Percentiles rank a stretch among this genome's conserved stretches.
phyloP scores from a whole-genome alignment of 2,888 invertebrate genomes.

The Cyclophora punctaria region DNA sequence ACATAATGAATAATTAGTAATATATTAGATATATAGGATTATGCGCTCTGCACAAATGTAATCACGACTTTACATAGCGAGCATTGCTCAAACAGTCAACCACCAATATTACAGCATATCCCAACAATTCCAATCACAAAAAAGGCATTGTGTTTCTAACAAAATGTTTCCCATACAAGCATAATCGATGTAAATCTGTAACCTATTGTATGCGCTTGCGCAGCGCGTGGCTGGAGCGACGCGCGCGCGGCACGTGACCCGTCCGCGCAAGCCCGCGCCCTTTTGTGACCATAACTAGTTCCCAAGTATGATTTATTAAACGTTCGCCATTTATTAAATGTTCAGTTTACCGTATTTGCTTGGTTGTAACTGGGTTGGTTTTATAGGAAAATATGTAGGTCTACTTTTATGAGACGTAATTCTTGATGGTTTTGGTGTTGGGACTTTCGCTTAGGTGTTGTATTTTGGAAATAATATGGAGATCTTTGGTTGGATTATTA shows the following conservation, averaged over 20 bases:
- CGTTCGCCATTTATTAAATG: conserved; percentile 11
- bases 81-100: too few species aligned
- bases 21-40: too few species aligned
- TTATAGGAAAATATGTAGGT: conserved; percentile 1
- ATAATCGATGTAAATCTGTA: conserved; percentile 13
- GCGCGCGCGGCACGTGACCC: conserved; percentile 68
- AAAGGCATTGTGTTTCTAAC: too few species aligned
- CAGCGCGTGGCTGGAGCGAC: conserved; percentile 57
- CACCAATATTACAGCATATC: too few species aligned
- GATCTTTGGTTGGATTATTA: too few species aligned
- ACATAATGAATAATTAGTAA: too few species aligned
- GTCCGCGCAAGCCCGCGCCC: conserved; percentile 41
- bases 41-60: too few species aligned
- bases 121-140: too few species aligned
- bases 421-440: neutral
- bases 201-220: conserved; percentile 31
- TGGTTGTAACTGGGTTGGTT: conserved; percentile 1
- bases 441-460: too few species aligned
- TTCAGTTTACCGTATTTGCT: conserved; percentile 13
- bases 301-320: conserved; percentile 27
- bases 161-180: neutral
- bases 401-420: neutral
- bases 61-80: too few species aligned
- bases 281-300: conserved; percentile 51
- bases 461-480: too few species aligned